A percentile compares a stretch with the other conserved stretches of the same genome.
Conservation (phyloP, 2,888 invertebrate genomes). For the Drosophila parthenogenetica region DNA sequence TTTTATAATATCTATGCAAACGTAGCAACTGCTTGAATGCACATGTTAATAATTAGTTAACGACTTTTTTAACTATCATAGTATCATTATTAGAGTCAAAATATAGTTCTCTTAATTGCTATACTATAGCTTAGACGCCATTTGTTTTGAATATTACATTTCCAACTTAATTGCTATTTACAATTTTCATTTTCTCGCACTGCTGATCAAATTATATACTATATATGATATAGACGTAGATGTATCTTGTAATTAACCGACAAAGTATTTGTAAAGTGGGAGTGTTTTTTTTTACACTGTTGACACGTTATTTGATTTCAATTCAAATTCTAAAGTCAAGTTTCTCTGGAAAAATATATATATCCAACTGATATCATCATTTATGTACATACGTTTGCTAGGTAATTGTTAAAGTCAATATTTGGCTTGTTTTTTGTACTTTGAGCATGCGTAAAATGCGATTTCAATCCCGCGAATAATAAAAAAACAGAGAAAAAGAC, state of each 20-base stretch:
- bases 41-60: constrained; percentile 26
- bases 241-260: constrained; percentile 16
- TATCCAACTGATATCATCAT: neutral
- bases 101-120: constrained; percentile 29
- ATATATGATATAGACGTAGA: constrained; percentile 13
- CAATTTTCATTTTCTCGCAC: constrained; percentile 19
- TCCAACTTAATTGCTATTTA: constrained; percentile 17
- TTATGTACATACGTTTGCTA: constrained; percentile 18
- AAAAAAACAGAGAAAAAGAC: neutral
- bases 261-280: constrained; percentile 2
- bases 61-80: constrained; percentile 22
- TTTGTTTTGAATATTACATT: constrained; percentile 20
- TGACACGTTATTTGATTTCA: constrained; percentile 27
- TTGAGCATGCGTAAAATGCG: constrained; percentile 17
- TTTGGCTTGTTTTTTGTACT: constrained; percentile 25
- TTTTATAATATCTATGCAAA: constrained; percentile 6
- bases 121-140: neutral
- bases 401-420: constrained; percentile 43
- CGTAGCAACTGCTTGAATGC: constrained; percentile 13
- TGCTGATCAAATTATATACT: constrained; percentile 14
- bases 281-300: constrained; percentile 21
- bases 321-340: constrained; percentile 10
- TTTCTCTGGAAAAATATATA: constrained; percentile 3
- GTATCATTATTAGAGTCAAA: constrained; percentile 1
- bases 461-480: constrained; percentile 22